Conservation (phyloP, 2,888 invertebrate genomes). For the Cheilosia impressa region DNA sequence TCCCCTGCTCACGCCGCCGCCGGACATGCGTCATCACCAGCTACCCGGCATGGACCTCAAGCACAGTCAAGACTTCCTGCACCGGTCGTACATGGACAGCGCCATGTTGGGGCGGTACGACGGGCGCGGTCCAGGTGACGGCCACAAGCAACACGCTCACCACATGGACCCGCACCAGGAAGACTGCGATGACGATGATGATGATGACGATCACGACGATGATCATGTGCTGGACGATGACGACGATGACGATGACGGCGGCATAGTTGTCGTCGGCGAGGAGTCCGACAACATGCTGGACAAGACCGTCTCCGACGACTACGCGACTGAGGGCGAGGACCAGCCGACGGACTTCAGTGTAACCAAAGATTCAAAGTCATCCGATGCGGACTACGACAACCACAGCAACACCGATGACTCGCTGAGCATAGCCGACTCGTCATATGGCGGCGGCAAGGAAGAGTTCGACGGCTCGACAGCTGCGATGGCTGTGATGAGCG, state of each 20-base stretch:
- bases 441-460: conserved; percentile 82
- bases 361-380: conserved; percentile 84
- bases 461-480: conserved; percentile 79
- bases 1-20: conserved; percentile 88
- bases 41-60: conserved; percentile 86
- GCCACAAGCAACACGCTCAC: conserved; percentile 48
- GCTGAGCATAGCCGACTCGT: conserved; percentile 85
- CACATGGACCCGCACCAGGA: conserved; percentile 66
- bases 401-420: conserved; percentile 86
- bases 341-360: conserved; percentile 87
- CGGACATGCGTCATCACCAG: conserved; percentile 82
- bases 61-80: conserved; percentile 86
- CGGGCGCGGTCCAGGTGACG: conserved; percentile 78
- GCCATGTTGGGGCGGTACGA: conserved; percentile 85
- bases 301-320: conserved; percentile 83
- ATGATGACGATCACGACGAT: conserved; percentile 82
- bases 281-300: conserved; percentile 87
- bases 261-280: conserved; percentile 91
- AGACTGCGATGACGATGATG: conserved; percentile 81
- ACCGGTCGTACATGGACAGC: conserved; percentile 84
- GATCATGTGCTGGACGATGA: conserved; percentile 81
- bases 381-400: conserved; percentile 72
- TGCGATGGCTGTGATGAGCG: conserved; percentile 68
- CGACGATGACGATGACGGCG: conserved; percentile 84
- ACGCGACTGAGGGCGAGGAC: conserved; percentile 82